A percentile compares a stretch with the other conserved stretches of the same genome.
Conservation (phyloP, 2,113 vertebrate species). For the Syngnathus typhle region DNA sequence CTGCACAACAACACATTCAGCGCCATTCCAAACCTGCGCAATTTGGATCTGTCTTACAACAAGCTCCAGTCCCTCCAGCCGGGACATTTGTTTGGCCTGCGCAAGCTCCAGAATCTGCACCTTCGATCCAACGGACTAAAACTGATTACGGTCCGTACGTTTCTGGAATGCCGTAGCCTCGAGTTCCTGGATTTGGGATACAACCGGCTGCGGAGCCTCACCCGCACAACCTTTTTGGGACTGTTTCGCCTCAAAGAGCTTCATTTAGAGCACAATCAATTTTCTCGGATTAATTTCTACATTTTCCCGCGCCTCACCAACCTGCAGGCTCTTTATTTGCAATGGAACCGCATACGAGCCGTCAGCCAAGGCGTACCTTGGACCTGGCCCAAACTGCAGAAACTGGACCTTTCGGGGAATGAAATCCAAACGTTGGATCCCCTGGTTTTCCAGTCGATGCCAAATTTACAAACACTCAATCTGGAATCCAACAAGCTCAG, state of each 20-base stretch:
- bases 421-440: slow-evolving; percentile 89
- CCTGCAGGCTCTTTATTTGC: slow-evolving; percentile 88
- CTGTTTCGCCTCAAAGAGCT: slow-evolving; percentile 87
- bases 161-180: slow-evolving; percentile 93
- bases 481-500: slow-evolving; percentile 95
- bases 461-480: slow-evolving; percentile 88
- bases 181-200: slow-evolving; percentile 95
- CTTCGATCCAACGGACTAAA: slow-evolving; percentile 87
- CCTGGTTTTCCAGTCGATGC: slow-evolving; percentile 86
- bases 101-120: slow-evolving; percentile 89
- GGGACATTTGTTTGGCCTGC: slow-evolving; percentile 86
- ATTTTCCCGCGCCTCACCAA: slow-evolving; percentile 91
- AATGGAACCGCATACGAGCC: slow-evolving; percentile 92
- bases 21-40: slow-evolving; percentile 87
- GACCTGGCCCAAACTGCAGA: slow-evolving; percentile 92
- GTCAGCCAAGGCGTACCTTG: slow-evolving; percentile 85
- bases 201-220: slow-evolving; percentile 86
- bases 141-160: slow-evolving; percentile 81
- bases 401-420: slow-evolving; percentile 93
- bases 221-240: slow-evolving; percentile 88
- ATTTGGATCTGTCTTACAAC: slow-evolving; percentile 93
- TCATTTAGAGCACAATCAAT: slow-evolving; percentile 95
- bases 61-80: slow-evolving; percentile 83
- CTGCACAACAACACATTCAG: slow-evolving; percentile 90
- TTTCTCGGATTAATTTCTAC: slow-evolving; percentile 92